Evolutionary conservation across 2,113 vertebrate species (phyloP), one percentile per base, ranked within the genome.

Genomic region (Onychorhynchus coronatus): DNA sequence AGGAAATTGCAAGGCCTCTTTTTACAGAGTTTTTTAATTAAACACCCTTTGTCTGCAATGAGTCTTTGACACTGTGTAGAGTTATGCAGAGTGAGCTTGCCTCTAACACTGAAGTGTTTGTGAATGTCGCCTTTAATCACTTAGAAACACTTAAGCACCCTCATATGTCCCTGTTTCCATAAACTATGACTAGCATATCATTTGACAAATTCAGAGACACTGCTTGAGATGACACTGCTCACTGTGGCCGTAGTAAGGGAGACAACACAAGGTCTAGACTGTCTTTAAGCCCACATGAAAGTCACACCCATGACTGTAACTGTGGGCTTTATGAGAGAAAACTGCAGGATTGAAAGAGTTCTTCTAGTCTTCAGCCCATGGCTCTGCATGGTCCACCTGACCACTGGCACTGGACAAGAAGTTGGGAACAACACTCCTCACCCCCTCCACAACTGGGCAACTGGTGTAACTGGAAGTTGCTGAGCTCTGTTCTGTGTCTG

Each of bases 11-110:
- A 93, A 95, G 86, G 91, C 80, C 39, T 88, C 94, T 95, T 94
- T 90, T 91, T 72, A 80, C 22, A 52, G 93, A 95, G 84, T 42
- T 93, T 98, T 97, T 93, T 94, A 93, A 96, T 98, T 97, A 97
- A 97, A 85, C 82, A 94, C 49, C 22, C 88, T 97, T 96, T 97
- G 94, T 88, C 74, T 93, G 30, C 17, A 91, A 81, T 31, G 73
- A 96, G 47, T 84, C 89, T 94, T 61, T 80, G 89, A 80, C 74
- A 33, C 55, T 47, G 47, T 27, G 30, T 71, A 25, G 31, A 78
- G 81, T 67, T 93, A 55, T 75, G 88, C 72, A 90, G 77, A 93
- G 92, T 47, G 53, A 73, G 50, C 52, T 89, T 68, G 61, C 72
- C 46, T 88, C 70, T 63, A 63, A 68, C 71, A 27, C 50, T 53